These are phyloP conservation scores for Tachypleus tridentatus DNA, from an alignment of 1,140 invertebrate genomes.

Conservation along the genomic window DNA sequence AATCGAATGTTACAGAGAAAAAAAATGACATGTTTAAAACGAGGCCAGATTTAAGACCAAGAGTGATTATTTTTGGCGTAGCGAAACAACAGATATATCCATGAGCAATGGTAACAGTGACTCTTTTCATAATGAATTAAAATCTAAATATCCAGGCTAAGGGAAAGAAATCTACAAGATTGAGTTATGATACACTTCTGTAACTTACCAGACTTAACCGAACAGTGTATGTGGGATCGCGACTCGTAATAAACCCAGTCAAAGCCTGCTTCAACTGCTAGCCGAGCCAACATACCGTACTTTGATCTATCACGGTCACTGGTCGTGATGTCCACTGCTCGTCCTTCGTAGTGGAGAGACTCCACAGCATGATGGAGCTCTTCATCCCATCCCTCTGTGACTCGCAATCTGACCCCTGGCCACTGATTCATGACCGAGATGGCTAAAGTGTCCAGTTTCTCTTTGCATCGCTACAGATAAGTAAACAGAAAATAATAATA, in stretches of 20 bases:
- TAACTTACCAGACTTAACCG: slow-evolving; percentile 84
- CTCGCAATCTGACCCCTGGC: slow-evolving; percentile 78
- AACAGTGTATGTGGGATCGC: slow-evolving; percentile 88
- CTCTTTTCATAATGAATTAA: no score
- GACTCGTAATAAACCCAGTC: slow-evolving; percentile 98
- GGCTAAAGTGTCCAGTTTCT: slow-evolving; percentile 85
- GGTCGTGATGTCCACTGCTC: slow-evolving; percentile 90
- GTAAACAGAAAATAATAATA: no score
- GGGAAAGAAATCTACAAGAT: no score
- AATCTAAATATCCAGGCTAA: no score
- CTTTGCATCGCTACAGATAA: slow-evolving; percentile 74
- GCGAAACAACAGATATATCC: no score
- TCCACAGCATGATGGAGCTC: slow-evolving; percentile 61
- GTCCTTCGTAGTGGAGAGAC: slow-evolving; percentile 88
- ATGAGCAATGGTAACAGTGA: no score
- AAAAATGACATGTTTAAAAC: no score
- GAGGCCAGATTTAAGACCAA: no score
- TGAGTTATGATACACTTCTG: no score
- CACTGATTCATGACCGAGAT: slow-evolving; percentile 97
- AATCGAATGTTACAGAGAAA: no score
- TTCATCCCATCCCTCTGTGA: slow-evolving; percentile 91
- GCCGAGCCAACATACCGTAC: slow-evolving; percentile 85
- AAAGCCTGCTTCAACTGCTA: slow-evolving; percentile 95
- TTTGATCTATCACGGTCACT: slow-evolving; percentile 82
- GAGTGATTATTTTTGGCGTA: no score